A percentile compares a stretch with the other conserved stretches of the same genome.
Conservation (phyloP, 2,113 vertebrate genomes). For the Zosterops lateralis region DNA sequence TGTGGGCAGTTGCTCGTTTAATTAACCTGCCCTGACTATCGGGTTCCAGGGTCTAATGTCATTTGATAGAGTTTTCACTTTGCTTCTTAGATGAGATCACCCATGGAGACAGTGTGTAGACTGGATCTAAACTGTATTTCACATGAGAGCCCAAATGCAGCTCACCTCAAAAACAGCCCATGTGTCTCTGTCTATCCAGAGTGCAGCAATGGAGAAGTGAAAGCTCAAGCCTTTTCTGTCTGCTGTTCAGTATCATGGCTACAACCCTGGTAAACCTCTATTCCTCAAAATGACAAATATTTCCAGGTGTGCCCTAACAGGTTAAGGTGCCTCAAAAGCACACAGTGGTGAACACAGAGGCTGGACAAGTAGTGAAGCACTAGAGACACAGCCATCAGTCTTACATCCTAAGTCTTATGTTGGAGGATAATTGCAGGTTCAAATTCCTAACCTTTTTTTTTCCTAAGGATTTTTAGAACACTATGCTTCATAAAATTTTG, state of each 20-base stretch:
- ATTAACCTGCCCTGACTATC: constrained; percentile 36
- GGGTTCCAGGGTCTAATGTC: neutral
- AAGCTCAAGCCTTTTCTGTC: neutral
- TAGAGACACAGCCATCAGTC: neutral
- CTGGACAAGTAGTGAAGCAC: neutral
- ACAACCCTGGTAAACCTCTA: neutral
- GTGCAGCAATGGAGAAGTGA: neutral
- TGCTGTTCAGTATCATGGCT: neutral
- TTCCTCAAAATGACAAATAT: neutral
- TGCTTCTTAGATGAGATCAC: neutral
- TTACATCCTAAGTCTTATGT: neutral
- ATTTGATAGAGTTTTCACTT: constrained; percentile 36
- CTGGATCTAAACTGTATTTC: neutral
- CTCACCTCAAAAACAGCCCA: neutral
- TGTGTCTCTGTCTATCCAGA: fast-evolving
- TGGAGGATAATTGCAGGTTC: neutral
- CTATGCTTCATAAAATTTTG: neutral
- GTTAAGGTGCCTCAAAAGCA: neutral
- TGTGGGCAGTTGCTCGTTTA: constrained; percentile 25
- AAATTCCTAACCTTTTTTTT: neutral
- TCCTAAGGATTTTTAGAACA: neutral
- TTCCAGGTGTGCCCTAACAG: neutral
- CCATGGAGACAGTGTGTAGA: neutral
- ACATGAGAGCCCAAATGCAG: fast-evolving
- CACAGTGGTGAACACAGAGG: fast-evolving